Evolutionary conservation across 2,888 invertebrate species (phyloP).

Genomic region (Drosophila trichaetosa): DNA sequence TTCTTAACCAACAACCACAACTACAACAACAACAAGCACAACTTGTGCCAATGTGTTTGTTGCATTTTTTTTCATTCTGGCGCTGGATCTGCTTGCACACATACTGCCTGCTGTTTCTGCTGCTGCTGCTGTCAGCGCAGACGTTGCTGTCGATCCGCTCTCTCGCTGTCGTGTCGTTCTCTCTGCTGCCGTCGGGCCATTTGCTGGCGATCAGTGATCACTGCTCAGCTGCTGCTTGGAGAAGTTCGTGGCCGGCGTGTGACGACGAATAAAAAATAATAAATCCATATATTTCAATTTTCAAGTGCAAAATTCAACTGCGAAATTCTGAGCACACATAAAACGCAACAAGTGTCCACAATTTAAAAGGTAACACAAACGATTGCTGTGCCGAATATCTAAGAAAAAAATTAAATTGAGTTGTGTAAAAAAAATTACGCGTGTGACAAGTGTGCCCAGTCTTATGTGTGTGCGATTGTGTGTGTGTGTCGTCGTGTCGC

Average conservation of each 20-base stretch:
- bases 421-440: conserved; percentile 52
- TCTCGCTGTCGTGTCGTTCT: conserved; percentile 18
- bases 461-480: conserved; percentile 16
- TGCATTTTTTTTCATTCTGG: conserved; percentile 62
- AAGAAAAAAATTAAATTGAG: conserved; percentile 27
- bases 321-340: conserved; percentile 31
- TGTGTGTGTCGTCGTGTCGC: conserved; percentile 53
- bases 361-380: conserved; percentile 39
- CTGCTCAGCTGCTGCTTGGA: conserved; percentile 67
- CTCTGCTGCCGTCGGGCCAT: conserved; percentile 28
- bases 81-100: conserved; percentile 43
- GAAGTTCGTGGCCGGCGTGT: conserved; percentile 70
- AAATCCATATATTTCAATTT: conserved; percentile 28
- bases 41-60: conserved; percentile 59
- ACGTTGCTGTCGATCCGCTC: conserved; percentile 14
- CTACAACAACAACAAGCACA: conserved; percentile 28
- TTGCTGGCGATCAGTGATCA: conserved; percentile 61
- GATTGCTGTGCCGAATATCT: background rate
- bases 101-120: conserved; percentile 8
- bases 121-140: conserved; percentile 16
- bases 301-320: conserved; percentile 51
- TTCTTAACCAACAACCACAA: conserved; percentile 32
- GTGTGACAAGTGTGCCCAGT: conserved; percentile 70
- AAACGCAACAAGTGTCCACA: conserved; percentile 21
- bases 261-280: conserved; percentile 61